A percentile compares a stretch with the other conserved stretches of the same genome.
phyloP scores from a whole-genome alignment of 2,113 vertebrate species.

The Poicephalus meyeri region DNA sequence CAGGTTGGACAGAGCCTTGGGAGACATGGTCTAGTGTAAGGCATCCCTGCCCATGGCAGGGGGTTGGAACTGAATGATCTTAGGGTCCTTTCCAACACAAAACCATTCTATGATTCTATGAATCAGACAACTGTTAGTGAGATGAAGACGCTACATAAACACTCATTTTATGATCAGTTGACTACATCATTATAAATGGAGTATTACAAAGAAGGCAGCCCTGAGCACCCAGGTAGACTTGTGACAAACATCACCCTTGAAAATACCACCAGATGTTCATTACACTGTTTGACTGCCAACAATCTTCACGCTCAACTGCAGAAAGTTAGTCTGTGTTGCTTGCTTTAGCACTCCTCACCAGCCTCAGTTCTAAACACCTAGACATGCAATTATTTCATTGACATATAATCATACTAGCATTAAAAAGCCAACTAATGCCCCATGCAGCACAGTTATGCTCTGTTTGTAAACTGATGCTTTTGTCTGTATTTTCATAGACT shows the following conservation, averaged over 20 bases:
- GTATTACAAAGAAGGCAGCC: too few species aligned
- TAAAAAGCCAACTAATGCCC: not conserved
- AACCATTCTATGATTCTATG: not conserved
- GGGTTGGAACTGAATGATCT: not conserved
- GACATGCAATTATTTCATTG: not conserved
- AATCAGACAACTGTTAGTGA: not conserved
- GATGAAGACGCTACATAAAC: not conserved
- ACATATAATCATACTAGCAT: not conserved
- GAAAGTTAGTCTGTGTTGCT: not conserved
- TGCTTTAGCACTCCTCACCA: not conserved
- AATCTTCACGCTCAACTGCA: not conserved
- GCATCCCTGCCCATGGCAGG: not conserved
- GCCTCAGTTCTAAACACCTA: not conserved
- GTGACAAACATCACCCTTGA: not conserved
- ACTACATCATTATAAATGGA: fast-evolving
- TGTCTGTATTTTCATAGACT: not conserved
- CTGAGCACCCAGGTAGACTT: not conserved
- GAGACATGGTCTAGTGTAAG: not conserved
- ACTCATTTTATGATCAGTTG: fast-evolving
- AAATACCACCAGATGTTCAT: not conserved
- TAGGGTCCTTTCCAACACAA: not conserved
- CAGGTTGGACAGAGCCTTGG: not conserved
- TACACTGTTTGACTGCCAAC: not conserved
- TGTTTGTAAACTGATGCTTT: not conserved
- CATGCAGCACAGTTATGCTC: fast-evolving